A percentile compares a stretch with the other conserved stretches of the same genome.
Evolutionary conservation across 2,888 invertebrate genomes (phyloP).

Genomic region (Xestobium rufovillosum): DNA sequence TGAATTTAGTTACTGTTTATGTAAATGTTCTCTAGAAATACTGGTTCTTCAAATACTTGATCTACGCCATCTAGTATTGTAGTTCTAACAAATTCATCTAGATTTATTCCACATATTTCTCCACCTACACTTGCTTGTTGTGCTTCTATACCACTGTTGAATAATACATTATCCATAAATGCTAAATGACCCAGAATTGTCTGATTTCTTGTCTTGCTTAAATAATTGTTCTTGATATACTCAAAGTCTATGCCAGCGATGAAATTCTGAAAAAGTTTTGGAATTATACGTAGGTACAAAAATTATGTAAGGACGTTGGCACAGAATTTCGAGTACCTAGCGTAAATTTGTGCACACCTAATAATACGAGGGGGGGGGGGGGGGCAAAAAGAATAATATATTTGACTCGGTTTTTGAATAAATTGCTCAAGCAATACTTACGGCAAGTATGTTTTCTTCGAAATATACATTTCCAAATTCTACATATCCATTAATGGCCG

Average conservation of each 20-base stretch:
- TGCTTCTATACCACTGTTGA: conserved; percentile 36
- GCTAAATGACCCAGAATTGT: conserved; percentile 40
- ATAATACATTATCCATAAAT: conserved; percentile 41
- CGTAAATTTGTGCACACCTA: too few species aligned
- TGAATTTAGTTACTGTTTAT: conserved; percentile 25
- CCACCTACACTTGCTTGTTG: conserved; percentile 31
- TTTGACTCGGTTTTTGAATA: too few species aligned
- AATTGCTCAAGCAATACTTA: too few species aligned
- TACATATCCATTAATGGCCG: conserved; percentile 30
- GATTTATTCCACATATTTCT: conserved; percentile 36
- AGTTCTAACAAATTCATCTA: conserved; percentile 41
- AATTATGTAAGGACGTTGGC: too few species aligned
- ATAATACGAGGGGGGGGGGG: too few species aligned
- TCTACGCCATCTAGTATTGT: conserved; percentile 40
- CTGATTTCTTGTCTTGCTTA: conserved; percentile 48
- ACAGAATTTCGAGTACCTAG: too few species aligned
- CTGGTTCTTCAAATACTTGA: conserved; percentile 40
- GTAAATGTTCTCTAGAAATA: conserved; percentile 29
- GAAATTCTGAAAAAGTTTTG: conserved; percentile 39
- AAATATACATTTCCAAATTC: conserved; percentile 35
- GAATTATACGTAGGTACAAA: conserved; percentile 12
- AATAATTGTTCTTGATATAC: conserved; percentile 44
- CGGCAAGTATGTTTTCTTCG: conserved; percentile 30
- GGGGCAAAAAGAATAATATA: too few species aligned
- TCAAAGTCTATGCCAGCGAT: conserved; percentile 45